Percentiles rank a stretch among this genome's conserved stretches.
Evolutionary conservation across 1,140 invertebrate genomes (phyloP).

Genomic region (Calephelis virginiensis): DNA sequence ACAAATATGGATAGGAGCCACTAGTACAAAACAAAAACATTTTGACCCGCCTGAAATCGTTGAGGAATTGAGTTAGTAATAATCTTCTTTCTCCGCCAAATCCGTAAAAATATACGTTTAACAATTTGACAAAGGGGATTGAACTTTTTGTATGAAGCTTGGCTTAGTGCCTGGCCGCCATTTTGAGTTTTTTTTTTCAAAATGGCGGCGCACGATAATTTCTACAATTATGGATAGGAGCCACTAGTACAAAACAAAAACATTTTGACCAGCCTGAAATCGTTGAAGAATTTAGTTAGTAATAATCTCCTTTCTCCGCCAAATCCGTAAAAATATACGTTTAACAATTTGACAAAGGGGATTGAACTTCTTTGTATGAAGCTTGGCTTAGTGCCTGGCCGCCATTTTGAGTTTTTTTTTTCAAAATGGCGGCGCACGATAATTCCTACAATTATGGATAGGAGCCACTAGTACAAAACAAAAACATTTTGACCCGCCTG

Average conservation of each 20-base stretch:
- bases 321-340: not conserved
- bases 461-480: constrained; percentile 5
- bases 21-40: constrained; percentile 43
- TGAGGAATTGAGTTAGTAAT: not conserved
- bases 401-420: too few species aligned
- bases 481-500: constrained; percentile 44
- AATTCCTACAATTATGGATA: too few species aligned
- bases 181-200: too few species aligned
- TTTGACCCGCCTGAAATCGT: constrained; percentile 37
- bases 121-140: too few species aligned
- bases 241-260: constrained; percentile 27
- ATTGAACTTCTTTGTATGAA: too few species aligned
- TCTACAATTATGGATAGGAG: not conserved
- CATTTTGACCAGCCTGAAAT: constrained; percentile 40
- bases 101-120: not conserved
- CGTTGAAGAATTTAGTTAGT: not conserved
- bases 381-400: too few species aligned
- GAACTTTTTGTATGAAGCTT: too few species aligned
- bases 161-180: too few species aligned
- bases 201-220: too few species aligned
- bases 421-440: too few species aligned
- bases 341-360: not conserved
- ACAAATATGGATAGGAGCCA: too few species aligned
- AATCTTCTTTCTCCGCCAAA: not conserved
- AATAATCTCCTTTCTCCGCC: not conserved